phyloP scores from a whole-genome alignment of 2,113 vertebrate genomes.

The Dipodomys stephensi region DNA sequence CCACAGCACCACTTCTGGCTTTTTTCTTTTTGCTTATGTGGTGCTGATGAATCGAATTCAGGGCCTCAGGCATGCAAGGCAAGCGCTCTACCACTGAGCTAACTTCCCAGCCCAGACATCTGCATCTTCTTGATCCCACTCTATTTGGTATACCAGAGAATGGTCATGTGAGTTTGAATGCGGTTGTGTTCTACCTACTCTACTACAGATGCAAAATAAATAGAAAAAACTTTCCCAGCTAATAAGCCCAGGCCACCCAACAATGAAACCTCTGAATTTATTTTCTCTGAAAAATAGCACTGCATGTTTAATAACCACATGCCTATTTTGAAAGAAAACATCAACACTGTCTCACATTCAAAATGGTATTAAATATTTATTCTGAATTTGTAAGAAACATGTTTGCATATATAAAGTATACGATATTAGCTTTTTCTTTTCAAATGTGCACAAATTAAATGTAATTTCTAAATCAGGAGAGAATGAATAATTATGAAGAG shows the following conservation, averaged over 20 bases:
- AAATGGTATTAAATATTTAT: neutral
- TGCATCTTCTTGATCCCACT: neutral
- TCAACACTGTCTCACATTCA: neutral
- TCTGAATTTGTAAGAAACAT: neutral
- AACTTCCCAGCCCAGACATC: too few relatives aligned
- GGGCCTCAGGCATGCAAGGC: too few relatives aligned
- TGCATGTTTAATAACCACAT: neutral
- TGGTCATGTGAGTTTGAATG: neutral
- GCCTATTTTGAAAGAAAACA: neutral
- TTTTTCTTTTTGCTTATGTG: too few relatives aligned
- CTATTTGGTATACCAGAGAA: neutral
- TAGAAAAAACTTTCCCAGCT: too few relatives aligned
- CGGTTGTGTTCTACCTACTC: neutral
- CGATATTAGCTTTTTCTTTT: neutral
- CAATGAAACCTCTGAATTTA: neutral
- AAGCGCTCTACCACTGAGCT: too few relatives aligned
- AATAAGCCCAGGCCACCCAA: neutral
- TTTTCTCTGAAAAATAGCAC: neutral
- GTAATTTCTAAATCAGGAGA: neutral
- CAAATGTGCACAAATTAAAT: neutral
- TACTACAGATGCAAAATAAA: neutral
- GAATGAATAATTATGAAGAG: neutral
- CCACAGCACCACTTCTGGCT: too few relatives aligned
- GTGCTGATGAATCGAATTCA: too few relatives aligned
- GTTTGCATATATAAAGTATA: neutral